Evolutionary conservation across 30 jellyfish, hydroid and myxozoan genomes (phyloP), one percentile per base, ranked within the genome.

Genomic region (Rhopilema esculentum): DNA sequence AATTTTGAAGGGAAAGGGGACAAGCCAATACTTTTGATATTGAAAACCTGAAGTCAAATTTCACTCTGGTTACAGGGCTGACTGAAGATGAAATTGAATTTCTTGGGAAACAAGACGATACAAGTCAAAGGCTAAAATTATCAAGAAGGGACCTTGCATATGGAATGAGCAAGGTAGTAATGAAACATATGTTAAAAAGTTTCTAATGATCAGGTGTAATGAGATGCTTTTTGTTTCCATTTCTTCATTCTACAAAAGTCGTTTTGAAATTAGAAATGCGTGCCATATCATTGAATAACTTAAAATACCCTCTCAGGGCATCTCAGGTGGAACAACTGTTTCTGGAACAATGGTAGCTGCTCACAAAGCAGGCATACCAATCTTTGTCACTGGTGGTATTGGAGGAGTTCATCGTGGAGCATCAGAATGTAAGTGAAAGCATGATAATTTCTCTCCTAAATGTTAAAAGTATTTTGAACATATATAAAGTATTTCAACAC

Each of bases 381-480:
- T 91, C 9, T 95, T 95, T 95, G 99, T 95, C 21, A 95, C 99
- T 50, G 99, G 99, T 8, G 99, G 99, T 4, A 91, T 95, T 74
- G 99, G 99, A 23, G 99, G 99, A 16, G 99, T 95, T 24, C 99
- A 95, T 68, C 80, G 97, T 25, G 99, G 96, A 24, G 99, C 97
- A 18, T 22, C 86, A 29, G 87, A 89, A 89, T 53, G 99, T 94
- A 89, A 40, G 93, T 61, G 53, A 0, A 6, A 40, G 12, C 6
- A 12, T 40, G 12, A 0, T 8, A 0, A 18, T 61, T 61, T 61
- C 20, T 12, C 52, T 1, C 0, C 21, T 23, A 69, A 6, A 1
- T 7, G 20, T 69, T 69, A 20, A 2, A 28, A 69, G 27, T 23
- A 23, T 15, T 18, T n/a, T n/a, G n/a, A n/a, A n/a, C n/a, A n/a